Evolutionary conservation across 2,113 vertebrate genomes (phyloP).

Genomic region (Nansenia antarctica): DNA sequence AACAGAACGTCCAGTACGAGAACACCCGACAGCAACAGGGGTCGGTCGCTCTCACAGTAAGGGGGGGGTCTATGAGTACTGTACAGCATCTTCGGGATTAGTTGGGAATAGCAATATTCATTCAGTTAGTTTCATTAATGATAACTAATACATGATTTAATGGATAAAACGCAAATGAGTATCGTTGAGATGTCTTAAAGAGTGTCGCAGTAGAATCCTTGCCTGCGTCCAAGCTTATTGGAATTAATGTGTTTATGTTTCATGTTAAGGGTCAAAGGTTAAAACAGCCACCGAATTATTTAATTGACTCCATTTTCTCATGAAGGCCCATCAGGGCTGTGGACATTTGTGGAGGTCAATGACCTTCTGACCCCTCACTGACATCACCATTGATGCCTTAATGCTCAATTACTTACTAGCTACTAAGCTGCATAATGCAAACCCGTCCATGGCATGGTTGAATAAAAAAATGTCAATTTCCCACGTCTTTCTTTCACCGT

Average conservation of each 20-base stretch:
- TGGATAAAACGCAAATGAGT: too few relatives aligned
- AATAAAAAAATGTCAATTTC: not conserved
- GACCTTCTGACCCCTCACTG: constrained; percentile 19
- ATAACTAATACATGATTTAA: too few relatives aligned
- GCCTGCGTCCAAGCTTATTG: constrained; percentile 14
- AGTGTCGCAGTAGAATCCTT: constrained; percentile 25
- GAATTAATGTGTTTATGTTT: constrained; percentile 5
- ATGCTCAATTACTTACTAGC: constrained; percentile 53
- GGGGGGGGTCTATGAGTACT: too few relatives aligned
- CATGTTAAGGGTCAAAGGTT: constrained; percentile 23
- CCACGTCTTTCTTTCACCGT: too few relatives aligned
- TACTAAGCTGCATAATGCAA: constrained; percentile 14
- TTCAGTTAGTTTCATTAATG: too few relatives aligned
- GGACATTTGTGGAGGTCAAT: constrained; percentile 42
- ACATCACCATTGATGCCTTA: constrained; percentile 46
- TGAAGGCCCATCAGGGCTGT: constrained; percentile 25
- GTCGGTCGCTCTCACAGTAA: too few relatives aligned
- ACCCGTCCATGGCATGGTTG: not conserved
- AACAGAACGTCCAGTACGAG: too few relatives aligned
- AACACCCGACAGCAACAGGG: too few relatives aligned
- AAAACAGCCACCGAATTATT: constrained; percentile 29
- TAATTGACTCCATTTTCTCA: constrained; percentile 46
- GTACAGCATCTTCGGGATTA: too few relatives aligned
- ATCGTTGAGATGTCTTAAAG: constrained; percentile 9
- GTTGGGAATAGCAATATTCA: too few relatives aligned